Conservation (phyloP, 2,888 invertebrate species). For the Amblyjoppa fuscipennis region DNA sequence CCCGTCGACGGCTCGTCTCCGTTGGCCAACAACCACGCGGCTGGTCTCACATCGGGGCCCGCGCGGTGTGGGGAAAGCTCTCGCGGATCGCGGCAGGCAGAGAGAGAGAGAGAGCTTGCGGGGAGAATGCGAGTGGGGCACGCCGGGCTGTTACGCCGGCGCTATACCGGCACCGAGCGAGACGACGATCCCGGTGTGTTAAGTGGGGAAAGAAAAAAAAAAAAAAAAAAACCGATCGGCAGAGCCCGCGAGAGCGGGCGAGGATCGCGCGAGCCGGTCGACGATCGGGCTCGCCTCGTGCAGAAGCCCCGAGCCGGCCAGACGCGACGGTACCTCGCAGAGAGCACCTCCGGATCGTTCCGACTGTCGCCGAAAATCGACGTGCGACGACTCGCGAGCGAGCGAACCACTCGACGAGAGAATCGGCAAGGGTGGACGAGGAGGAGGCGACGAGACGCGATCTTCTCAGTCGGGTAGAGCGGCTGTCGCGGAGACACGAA, state of each 20-base stretch:
- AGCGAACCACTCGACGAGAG: background rate
- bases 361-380: background rate
- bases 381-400: background rate
- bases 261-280: slow-evolving; percentile 28
- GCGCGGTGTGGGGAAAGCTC: slow-evolving; percentile 63
- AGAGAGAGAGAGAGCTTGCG: slow-evolving; percentile 1
- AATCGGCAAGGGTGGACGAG: too few species aligned
- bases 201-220: slow-evolving; percentile 66
- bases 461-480: too few species aligned
- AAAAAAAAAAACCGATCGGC: background rate
- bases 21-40: slow-evolving; percentile 76
- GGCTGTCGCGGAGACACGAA: too few species aligned
- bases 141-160: slow-evolving; percentile 61
- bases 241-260: background rate
- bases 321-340: slow-evolving; percentile 51
- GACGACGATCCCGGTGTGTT: slow-evolving; percentile 25
- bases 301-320: slow-evolving; percentile 57
- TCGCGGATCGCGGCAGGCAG: slow-evolving; percentile 12
- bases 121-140: slow-evolving; percentile 54
- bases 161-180: slow-evolving; percentile 40
- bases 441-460: too few species aligned
- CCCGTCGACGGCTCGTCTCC: slow-evolving; percentile 72
- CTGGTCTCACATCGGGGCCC: slow-evolving; percentile 33
- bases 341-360: slow-evolving; percentile 6
- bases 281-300: slow-evolving; percentile 4